Evolutionary conservation across 2,888 invertebrate species (phyloP).

Genomic region (Drosophila phalerata): DNA sequence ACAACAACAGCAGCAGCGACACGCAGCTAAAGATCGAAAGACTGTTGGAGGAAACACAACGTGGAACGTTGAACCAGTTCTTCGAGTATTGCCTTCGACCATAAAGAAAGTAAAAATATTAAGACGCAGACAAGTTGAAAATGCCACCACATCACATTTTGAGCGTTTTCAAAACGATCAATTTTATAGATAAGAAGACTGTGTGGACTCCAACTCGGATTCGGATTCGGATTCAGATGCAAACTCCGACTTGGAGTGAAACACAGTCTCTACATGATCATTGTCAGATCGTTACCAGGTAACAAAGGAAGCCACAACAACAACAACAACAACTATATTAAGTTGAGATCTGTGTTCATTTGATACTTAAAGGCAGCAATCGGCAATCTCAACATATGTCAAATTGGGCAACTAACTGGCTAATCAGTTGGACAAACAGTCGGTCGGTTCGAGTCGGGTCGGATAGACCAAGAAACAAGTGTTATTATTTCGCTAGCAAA

Average conservation of each 20-base stretch:
- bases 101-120: constrained; percentile 83
- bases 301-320: constrained; percentile 33
- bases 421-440: constrained; percentile 73
- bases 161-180: constrained; percentile 84
- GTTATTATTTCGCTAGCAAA: constrained; percentile 78
- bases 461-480: constrained; percentile 67
- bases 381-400: constrained; percentile 77
- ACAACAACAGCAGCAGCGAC: constrained; percentile 58
- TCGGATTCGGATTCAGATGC: not conserved
- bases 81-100: constrained; percentile 54
- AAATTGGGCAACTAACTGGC: constrained; percentile 82
- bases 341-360: constrained; percentile 15
- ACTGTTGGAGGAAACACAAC: not conserved
- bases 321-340: constrained; percentile 33
- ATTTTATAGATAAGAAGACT: constrained; percentile 82
- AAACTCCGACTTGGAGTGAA: not conserved
- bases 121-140: constrained; percentile 83
- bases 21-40: constrained; percentile 4
- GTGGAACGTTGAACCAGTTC: constrained; percentile 67
- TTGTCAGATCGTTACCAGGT: constrained; percentile 25
- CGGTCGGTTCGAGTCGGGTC: constrained; percentile 13
- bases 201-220: not conserved
- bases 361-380: constrained; percentile 17
- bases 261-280: constrained; percentile 21
- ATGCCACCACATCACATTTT: constrained; percentile 84